A percentile compares a stretch with the other conserved stretches of the same genome.
These are phyloP conservation scores for Pseudorasbora parva DNA, from an alignment of 2,113 vertebrate genomes.

Conservation along the genomic window DNA sequence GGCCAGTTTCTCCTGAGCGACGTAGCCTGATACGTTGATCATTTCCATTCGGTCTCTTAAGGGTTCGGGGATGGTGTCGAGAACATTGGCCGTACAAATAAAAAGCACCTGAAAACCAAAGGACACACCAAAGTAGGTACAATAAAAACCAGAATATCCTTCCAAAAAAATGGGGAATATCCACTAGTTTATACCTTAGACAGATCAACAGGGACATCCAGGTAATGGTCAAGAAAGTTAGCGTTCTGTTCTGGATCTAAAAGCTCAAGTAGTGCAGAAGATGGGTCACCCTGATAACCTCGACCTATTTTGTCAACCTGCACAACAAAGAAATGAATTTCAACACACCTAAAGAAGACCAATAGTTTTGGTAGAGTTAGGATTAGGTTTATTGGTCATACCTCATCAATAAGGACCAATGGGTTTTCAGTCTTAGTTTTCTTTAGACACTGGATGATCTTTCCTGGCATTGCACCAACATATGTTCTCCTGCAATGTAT, in stretches of 20 bases:
- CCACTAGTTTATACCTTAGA: conserved; percentile 81
- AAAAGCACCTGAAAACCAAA: conserved; percentile 84
- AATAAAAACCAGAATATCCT: background rate
- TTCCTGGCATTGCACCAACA: conserved; percentile 97
- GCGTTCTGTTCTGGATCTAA: conserved; percentile 96
- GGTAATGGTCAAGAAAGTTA: conserved; percentile 96
- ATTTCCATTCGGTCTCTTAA: conserved; percentile 98
- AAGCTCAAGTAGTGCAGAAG: conserved; percentile 91
- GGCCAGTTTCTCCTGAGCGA: conserved; percentile 95
- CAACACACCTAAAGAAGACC: background rate
- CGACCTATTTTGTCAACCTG: conserved; percentile 99
- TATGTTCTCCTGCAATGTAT: conserved; percentile 86
- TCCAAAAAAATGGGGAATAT: background rate
- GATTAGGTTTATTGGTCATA: conserved; percentile 52
- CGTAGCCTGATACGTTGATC: conserved; percentile 96
- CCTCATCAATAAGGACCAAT: conserved; percentile 95
- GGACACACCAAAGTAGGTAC: background rate
- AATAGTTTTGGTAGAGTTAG: background rate
- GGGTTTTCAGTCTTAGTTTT: conserved; percentile 98
- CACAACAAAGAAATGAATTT: background rate
- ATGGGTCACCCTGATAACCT: conserved; percentile 96
- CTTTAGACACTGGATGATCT: conserved; percentile 98
- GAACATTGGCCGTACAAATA: conserved; percentile 96
- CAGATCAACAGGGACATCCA: conserved; percentile 95
- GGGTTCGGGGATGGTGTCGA: conserved; percentile 94